Evolutionary conservation across 2,888 invertebrate species (phyloP), one percentile per base, ranked within the genome.

Genomic region (Vanessa cardui): DNA sequence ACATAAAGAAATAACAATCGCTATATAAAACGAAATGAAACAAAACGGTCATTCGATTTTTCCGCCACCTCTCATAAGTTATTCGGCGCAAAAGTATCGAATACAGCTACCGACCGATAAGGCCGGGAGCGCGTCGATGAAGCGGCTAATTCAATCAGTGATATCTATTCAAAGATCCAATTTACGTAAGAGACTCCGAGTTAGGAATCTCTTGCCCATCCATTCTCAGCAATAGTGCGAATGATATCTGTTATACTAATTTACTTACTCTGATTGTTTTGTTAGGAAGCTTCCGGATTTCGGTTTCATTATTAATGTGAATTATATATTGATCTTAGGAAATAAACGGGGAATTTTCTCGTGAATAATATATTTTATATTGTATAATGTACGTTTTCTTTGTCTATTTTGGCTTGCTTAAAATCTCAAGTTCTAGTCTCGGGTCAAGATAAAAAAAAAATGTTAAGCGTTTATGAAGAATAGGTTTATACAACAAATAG

Each of bases 121-220:
- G 64, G 73, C 66, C 64, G 63, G 63, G 64, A 77, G 77, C 79
- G 77, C 79, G 80, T 76, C 86, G 82, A 86, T 86, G 85, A 86
- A 83, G 81, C 84, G 83, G 80, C 83, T 88, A 89, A 89, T 89
- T 87, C 88, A 88, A 89, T 89, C 88, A 87, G 81, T 80, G 83
- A 84, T 86, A 88, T 87, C 88, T 84, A 86, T 87, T 86, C 87
- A 83, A 81, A 83, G 83, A 87, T 86, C 83, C 87, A 89, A 89
- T 88, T 86, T 88, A 85, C 83, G 83, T 84, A 83, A 88, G 87
- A 86, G 85, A 85, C 77, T 86, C 78, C 71, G 77, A 79, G 80
- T 76, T 77, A 74, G 73, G 76, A 76, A 78, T 79, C 77, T 72
- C 63, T 68, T 66, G 46, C 50, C 67, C 58, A 60, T 66, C 60